phyloP scores from a whole-genome alignment of 2,888 invertebrate genomes.

The Hypolimnas misippus region DNA sequence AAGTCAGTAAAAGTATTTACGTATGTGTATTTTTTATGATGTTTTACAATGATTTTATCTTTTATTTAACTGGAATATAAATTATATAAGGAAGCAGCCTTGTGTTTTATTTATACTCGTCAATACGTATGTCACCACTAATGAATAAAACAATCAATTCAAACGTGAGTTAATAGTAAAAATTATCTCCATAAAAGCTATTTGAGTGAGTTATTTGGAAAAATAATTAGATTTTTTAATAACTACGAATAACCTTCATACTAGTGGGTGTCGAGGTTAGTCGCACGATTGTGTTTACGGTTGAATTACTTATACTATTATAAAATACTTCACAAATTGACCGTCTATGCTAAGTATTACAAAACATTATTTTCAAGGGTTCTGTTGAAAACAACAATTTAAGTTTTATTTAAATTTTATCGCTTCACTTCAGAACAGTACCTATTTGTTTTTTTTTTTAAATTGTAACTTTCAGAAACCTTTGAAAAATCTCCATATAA shows the following conservation, averaged over 20 bases:
- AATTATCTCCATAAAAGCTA: background rate
- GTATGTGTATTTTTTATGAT: too few relatives aligned
- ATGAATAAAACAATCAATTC: too few relatives aligned
- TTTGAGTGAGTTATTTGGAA: background rate
- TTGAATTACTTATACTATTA: conserved; percentile 40
- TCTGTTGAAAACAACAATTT: background rate
- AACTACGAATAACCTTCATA: conserved; percentile 28
- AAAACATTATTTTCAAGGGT: background rate
- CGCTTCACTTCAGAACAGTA: too few relatives aligned
- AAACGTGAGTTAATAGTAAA: background rate
- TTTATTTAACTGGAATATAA: too few relatives aligned
- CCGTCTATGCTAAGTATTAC: background rate
- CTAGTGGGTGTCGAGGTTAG: conserved; percentile 32
- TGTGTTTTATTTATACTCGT: too few relatives aligned
- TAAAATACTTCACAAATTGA: conserved; percentile 34
- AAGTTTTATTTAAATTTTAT: background rate
- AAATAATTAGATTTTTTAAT: conserved; percentile 32
- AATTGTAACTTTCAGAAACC: too few relatives aligned
- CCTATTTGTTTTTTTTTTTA: too few relatives aligned
- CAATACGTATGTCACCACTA: too few relatives aligned
- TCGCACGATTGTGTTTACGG: conserved; percentile 40
- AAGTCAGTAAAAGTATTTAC: too few relatives aligned
- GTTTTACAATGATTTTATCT: too few relatives aligned
- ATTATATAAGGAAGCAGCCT: too few relatives aligned
- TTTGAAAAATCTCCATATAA: too few relatives aligned